Conservation (phyloP, 2,113 vertebrate genomes). For the Engraulis encrasicolus region DNA sequence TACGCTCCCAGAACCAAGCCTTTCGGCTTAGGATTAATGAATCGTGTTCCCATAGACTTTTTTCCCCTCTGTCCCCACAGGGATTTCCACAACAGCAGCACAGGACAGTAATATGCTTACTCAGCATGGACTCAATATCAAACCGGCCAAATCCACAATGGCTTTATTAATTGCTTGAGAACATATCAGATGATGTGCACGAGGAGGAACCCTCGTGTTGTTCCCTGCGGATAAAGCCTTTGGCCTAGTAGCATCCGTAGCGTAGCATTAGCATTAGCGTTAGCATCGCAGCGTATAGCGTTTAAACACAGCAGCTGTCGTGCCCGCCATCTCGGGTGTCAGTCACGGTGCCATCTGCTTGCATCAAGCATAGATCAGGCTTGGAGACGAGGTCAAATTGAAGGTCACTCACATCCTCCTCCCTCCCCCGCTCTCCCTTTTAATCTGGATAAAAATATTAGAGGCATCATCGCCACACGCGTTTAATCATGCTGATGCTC, state of each 20-base stretch:
- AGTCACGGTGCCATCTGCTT: slow-evolving; percentile 75
- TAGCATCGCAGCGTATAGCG: slow-evolving; percentile 50
- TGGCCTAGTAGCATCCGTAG: slow-evolving; percentile 60
- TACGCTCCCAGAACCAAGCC: too few relatives aligned
- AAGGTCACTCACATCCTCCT: slow-evolving; percentile 69
- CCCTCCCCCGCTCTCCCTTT: too few relatives aligned
- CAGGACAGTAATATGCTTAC: background rate
- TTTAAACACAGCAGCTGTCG: slow-evolving; percentile 62
- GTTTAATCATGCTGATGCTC: slow-evolving; percentile 74
- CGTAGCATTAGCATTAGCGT: too few relatives aligned
- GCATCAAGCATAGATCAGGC: slow-evolving; percentile 54
- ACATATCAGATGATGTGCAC: slow-evolving; percentile 9
- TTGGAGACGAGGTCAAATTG: slow-evolving; percentile 65
- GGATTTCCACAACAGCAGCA: background rate
- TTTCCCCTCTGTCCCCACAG: background rate
- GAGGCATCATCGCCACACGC: slow-evolving; percentile 64
- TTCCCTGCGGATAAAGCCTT: slow-evolving; percentile 66
- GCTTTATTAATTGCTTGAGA: background rate
- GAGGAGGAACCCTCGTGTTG: slow-evolving; percentile 44
- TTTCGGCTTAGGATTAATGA: too few relatives aligned
- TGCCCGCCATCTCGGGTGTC: slow-evolving; percentile 69
- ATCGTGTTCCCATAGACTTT: background rate
- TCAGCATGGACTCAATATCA: background rate
- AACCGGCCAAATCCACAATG: slow-evolving; percentile 8
- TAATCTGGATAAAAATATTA: slow-evolving; percentile 80